Base-by-base conservation (phyloP, 2,888 invertebrate species). In the Creontiades dilutus region DNA sequence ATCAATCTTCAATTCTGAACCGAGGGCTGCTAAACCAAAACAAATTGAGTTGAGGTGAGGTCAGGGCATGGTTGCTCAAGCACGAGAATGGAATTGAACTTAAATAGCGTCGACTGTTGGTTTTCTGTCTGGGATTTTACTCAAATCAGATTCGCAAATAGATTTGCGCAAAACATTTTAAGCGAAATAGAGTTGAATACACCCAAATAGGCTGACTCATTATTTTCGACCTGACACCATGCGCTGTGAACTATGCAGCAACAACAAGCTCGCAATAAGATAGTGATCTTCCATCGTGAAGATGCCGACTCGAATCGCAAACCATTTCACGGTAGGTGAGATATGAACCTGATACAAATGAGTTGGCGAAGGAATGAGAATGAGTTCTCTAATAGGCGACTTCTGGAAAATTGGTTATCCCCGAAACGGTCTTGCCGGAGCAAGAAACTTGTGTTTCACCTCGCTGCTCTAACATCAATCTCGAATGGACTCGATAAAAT, bases 391-490 rank as follows among this genome's bases (percentile, higher is more conserved):
- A 19, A 23, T 19, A 68, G 27, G 68, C 68, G 68, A 23, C 68
- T 23, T 19, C 19, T 68, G 68, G 68, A 68, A 68, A 68, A 68
- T 68, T 68, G 68, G 68, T 23, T 23, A 68, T 68, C 68, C 68
- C 16, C 68, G 19, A 68, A 68, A 68, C 68, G 19, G 27, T 68
- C 7, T 68, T 68, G 68, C 19, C 27, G 68, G 23, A 68, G 9
- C 68, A 23, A 68, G 68, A 68, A 68, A 68, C 68, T 23, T 12
- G 3, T 3, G 68, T 68, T 68, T 23, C 68, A 11, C 19, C 68
- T 23, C 12, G 19, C 68, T 68, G 68, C 68, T 0, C 27, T 13
- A 12, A 68, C 23, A 68, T 52, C 52, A 16, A 52, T 68, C 68
- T 23, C 68, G 27, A 68, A 68, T 68, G 68, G 68, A 68, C 68